Base-by-base conservation (phyloP, 2,113 vertebrate species). In the Paracanthobrama guichenoti region DNA sequence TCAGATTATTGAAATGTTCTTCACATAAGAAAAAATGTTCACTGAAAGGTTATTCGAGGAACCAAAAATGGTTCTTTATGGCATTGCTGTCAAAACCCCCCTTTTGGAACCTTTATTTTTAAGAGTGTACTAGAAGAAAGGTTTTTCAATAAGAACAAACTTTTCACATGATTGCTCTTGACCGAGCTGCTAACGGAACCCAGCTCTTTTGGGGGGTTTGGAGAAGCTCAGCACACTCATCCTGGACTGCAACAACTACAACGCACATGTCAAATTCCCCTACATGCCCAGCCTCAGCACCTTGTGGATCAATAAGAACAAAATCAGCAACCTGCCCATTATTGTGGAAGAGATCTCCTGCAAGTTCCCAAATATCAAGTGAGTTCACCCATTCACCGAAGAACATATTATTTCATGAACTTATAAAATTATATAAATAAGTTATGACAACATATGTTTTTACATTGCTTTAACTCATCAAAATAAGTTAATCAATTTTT, bases 291-390 rank as follows among this genome's bases (percentile, higher is more conserved):
- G 90, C 2, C 55, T 95, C 85, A 94, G 91, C 88, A 91, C 93
- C 0, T 9, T 95, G 80, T 94, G 91, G 91, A 90, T 95, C 92
- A 95, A 95, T 91, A 95, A 94, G 88, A 95, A 95, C 93, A 92
- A 90, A 81, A 91, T 95, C 82, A 90, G 89, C 87, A 95, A 95
- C 57, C 90, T 95, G 76, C 93, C 94, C 1, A 91, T 93, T 26
- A 94, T 95, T 39, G 90, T 94, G 73, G 93, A 94, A 13, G 94
- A 95, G 76, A 82, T 95, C 67, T 13, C 89, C 14, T 84, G 81
- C 46, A 95, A 94, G 88, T 93, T 95, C 74, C 94, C 94, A 8
- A 93, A 91, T 78, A 91, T 95, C 78, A 95, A 88, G 94, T 95
- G 28, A 89, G 91, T 10, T 11, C n/a, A 46, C 10, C 22, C 57